Percentiles rank a stretch among this genome's conserved stretches.
Conservation (phyloP, 2,797 vertebrate genomes). For the Mormyrops boulengeri region DNA sequence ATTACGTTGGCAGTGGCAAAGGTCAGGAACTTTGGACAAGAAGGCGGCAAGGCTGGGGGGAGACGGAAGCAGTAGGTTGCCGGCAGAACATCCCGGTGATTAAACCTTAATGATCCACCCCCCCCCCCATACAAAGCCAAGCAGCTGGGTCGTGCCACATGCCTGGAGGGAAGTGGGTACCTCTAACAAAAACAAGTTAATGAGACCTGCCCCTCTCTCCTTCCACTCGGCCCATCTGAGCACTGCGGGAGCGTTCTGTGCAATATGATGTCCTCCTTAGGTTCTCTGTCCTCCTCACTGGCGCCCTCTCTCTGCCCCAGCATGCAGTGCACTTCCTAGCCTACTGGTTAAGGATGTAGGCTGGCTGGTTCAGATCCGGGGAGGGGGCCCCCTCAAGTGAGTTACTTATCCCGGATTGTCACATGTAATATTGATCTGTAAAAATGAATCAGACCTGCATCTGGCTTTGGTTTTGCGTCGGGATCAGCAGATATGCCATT, state of each 20-base stretch:
- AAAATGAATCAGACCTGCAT: neutral
- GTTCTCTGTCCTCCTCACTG: neutral
- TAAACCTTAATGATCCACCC: neutral
- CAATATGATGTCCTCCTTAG: neutral
- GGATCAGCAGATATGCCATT: neutral
- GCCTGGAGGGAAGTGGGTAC: neutral
- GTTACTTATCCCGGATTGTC: neutral
- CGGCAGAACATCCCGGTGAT: neutral
- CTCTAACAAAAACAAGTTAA: neutral
- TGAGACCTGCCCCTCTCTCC: conserved; percentile 15
- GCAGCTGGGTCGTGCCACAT: neutral
- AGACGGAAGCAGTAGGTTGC: neutral
- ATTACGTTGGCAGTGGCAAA: neutral
- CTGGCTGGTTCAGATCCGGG: neutral
- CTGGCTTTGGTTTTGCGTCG: neutral
- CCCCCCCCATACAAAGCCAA: neutral
- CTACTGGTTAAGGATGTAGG: neutral
- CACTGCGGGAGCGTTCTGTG: neutral
- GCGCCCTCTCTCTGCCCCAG: neutral
- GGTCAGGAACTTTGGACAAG: neutral
- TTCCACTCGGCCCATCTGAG: neutral
- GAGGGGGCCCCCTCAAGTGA: neutral
- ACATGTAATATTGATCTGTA: neutral
- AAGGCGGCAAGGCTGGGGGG: neutral
- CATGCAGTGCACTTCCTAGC: neutral